phyloP scores from a whole-genome alignment of 2,888 invertebrate genomes.

The Chloroclystis v-ata region DNA sequence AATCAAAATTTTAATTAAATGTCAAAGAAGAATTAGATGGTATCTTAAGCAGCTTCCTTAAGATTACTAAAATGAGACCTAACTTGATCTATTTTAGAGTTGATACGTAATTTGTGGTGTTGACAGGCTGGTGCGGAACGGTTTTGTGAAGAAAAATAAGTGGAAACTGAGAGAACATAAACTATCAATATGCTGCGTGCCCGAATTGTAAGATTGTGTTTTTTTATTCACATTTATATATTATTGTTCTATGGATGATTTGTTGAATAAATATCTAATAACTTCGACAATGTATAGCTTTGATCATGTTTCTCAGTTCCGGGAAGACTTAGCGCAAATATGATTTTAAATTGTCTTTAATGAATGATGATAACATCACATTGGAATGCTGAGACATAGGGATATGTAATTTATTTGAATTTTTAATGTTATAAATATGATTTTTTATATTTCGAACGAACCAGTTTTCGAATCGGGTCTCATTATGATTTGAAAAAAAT shows the following conservation, averaged over 20 bases:
- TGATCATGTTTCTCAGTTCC: background rate
- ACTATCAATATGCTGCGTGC: conserved; percentile 36
- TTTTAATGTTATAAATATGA: too few species aligned
- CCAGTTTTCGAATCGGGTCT: too few species aligned
- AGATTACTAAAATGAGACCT: conserved; percentile 20
- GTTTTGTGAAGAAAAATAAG: conserved; percentile 17
- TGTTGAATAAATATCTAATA: too few species aligned
- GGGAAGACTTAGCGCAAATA: conserved; percentile 10
- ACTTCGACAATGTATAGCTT: too few species aligned
- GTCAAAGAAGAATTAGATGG: conserved; percentile 59
- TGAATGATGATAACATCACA: conserved; percentile 23
- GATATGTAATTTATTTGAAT: conserved; percentile 1
- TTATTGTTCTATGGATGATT: too few species aligned
- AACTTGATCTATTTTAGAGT: conserved; percentile 63
- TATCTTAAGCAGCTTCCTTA: conserved; percentile 51
- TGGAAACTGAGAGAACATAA: conserved; percentile 25
- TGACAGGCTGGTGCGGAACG: conserved; percentile 41
- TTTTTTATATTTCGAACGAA: too few species aligned
- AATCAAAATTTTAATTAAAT: conserved; percentile 69
- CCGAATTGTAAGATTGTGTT: too few species aligned
- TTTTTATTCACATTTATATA: too few species aligned
- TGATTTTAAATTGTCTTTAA: conserved; percentile 11
- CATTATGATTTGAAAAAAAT: too few species aligned
- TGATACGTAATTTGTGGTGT: conserved; percentile 53
- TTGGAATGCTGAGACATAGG: conserved; percentile 22